These are phyloP conservation scores for Uria aalge DNA, from an alignment of 2,113 vertebrate species.

Conservation along the genomic window DNA sequence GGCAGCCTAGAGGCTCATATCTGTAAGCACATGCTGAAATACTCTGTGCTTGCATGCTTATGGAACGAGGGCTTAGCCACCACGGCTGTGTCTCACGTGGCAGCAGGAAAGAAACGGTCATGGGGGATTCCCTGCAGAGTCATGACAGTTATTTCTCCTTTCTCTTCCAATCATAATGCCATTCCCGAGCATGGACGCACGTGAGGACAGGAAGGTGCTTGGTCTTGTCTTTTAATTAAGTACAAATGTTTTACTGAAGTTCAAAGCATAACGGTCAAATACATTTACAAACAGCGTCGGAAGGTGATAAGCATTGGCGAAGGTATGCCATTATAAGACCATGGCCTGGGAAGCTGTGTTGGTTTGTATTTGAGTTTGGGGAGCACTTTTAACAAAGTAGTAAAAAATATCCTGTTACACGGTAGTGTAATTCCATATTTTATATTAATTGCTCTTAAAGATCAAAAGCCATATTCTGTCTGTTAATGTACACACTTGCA, in stretches of 20 bases:
- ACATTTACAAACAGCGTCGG: background rate
- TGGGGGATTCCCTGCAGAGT: background rate
- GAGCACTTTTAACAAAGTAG: background rate
- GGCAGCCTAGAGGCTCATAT: background rate
- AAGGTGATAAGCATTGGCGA: background rate
- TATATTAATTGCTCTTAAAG: constrained; percentile 23
- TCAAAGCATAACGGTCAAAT: background rate
- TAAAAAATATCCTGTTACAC: constrained; percentile 13
- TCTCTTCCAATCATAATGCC: background rate
- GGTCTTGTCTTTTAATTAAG: background rate
- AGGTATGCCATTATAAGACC: background rate
- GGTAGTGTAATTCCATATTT: constrained; percentile 11
- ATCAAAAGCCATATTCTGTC: constrained; percentile 24
- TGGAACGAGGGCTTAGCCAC: background rate
- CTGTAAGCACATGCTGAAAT: background rate
- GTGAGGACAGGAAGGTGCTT: background rate
- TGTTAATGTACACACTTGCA: background rate
- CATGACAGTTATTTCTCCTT: background rate
- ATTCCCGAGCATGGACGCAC: background rate
- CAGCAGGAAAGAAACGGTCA: background rate
- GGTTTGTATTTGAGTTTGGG: background rate
- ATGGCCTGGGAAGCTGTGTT: background rate
- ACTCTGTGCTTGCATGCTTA: background rate
- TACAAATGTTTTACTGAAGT: background rate
- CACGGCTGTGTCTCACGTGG: rapidly evolving